A percentile compares a stretch with the other conserved stretches of the same genome.
These are phyloP conservation scores for Macropis europaea DNA, from an alignment of 2,888 invertebrate genomes.

Conservation along the genomic window DNA sequence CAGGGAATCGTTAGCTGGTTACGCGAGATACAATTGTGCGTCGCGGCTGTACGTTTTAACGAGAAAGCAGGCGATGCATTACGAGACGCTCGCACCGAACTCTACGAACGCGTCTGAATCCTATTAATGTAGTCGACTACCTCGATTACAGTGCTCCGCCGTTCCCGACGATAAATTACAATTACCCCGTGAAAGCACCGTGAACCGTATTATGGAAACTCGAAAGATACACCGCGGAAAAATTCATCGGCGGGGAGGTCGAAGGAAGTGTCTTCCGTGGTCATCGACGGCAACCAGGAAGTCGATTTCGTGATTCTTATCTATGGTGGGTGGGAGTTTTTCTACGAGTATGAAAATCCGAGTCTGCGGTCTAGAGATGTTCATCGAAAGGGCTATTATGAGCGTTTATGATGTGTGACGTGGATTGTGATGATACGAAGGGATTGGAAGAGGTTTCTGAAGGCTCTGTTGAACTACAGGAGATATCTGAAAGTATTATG, in stretches of 20 bases:
- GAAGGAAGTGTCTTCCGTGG: neutral
- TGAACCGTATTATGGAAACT: constrained; percentile 17
- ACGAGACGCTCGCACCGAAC: constrained; percentile 19
- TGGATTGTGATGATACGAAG: no score
- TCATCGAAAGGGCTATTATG: no score
- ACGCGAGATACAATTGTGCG: constrained; percentile 45
- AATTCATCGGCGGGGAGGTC: neutral
- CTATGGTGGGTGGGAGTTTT: no score
- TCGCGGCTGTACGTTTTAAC: constrained; percentile 13
- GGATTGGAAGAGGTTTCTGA: no score
- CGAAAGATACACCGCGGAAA: neutral
- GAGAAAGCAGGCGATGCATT: constrained; percentile 16
- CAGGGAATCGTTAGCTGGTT: constrained; percentile 27
- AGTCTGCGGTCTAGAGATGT: no score
- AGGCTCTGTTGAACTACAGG: no score
- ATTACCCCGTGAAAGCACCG: constrained; percentile 45
- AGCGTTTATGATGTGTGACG: no score
- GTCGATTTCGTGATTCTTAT: no score
- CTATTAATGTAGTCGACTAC: constrained; percentile 56
- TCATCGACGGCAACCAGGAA: neutral
- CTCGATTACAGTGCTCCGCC: constrained; percentile 32
- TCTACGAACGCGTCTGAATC: constrained; percentile 36
- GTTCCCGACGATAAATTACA: constrained; percentile 46
- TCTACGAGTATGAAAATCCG: no score
- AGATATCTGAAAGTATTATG: no score